phyloP scores from a whole-genome alignment of 2,113 vertebrate species.

The Myrmecophaga tridactyla region DNA sequence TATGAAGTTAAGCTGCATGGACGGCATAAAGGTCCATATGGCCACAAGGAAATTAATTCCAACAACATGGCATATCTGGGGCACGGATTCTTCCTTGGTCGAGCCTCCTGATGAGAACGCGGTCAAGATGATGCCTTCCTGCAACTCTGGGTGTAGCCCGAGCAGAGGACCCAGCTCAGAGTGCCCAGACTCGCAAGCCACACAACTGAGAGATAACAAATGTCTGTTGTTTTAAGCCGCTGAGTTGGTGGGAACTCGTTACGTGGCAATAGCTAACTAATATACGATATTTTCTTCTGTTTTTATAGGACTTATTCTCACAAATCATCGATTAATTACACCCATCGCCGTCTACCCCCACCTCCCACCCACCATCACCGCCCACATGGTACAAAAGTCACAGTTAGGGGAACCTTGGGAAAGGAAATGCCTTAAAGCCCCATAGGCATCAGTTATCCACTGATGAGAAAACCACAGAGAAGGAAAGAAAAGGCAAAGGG shows the following conservation, averaged over 20 bases:
- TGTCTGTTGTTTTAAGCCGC: not conserved
- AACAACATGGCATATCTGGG: not conserved
- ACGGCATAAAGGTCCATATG: fast-evolving
- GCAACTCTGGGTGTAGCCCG: not conserved
- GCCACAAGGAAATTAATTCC: not conserved
- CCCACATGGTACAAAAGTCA: not conserved
- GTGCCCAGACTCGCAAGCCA: not conserved
- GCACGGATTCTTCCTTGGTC: not conserved
- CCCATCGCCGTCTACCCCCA: not conserved
- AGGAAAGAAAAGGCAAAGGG: fast-evolving
- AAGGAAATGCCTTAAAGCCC: not conserved
- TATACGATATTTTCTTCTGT: not conserved
- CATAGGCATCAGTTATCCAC: not conserved
- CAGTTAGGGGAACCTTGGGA: not conserved
- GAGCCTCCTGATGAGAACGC: not conserved
- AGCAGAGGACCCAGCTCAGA: not conserved
- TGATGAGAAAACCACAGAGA: fast-evolving
- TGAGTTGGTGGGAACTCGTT: fast-evolving
- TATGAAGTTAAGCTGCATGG: too few relatives aligned
- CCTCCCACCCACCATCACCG: too few relatives aligned
- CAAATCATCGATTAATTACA: fast-evolving
- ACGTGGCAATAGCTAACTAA: not conserved
- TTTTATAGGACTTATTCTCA: not conserved
- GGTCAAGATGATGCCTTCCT: not conserved
- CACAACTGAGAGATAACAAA: not conserved